Evolutionary conservation across 2,888 invertebrate genomes (phyloP), one percentile per base, ranked within the genome.

Genomic region (Alloscopus bannaensis): DNA sequence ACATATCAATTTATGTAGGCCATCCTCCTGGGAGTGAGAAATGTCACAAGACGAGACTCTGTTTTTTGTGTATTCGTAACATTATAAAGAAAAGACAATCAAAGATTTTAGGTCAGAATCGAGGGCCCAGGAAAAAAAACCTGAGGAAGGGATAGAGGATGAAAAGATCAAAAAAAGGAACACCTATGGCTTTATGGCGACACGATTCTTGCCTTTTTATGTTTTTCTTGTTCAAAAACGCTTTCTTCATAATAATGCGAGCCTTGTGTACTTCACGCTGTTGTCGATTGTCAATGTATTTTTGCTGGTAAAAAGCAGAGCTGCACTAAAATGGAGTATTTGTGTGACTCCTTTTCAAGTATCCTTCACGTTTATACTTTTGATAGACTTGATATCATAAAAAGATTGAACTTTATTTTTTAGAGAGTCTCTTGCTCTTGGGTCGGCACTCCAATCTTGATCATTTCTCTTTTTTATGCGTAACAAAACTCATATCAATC

Each of bases 141-240:
- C 60, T 36, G 29, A 28, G 31, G 29, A 31, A 59, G 6, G 73
- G 40, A 81, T 75, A 65, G 81, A 83, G n/a, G n/a, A n/a, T n/a
- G n/a, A n/a, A n/a, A n/a, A n/a, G n/a, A n/a, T n/a, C n/a, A n/a
- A n/a, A n/a, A n/a, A n/a, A 82, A 78, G 85, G 84, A 85, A 85
- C 85, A 85, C 85, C 85, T 84, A 84, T 65, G 84, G 84, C 82
- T 84, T 85, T 84, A 84, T 83, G 85, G 85, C 85, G 85, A 85
- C 85, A 84, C 83, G 81, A 83, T 79, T 84, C 85, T 83, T 81
- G 65, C 82, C 83, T 82, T 85, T 80, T 75, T 70, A 68, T 82
- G 66, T 68, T 80, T 68, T 80, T 81, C 47, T 62, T 80, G 59
- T 69, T 42, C 62, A 68, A 66, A 69, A 59, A 57, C 57, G 36